Conservation (phyloP, 2,888 invertebrate species). For the Drosophila tripunctata region DNA sequence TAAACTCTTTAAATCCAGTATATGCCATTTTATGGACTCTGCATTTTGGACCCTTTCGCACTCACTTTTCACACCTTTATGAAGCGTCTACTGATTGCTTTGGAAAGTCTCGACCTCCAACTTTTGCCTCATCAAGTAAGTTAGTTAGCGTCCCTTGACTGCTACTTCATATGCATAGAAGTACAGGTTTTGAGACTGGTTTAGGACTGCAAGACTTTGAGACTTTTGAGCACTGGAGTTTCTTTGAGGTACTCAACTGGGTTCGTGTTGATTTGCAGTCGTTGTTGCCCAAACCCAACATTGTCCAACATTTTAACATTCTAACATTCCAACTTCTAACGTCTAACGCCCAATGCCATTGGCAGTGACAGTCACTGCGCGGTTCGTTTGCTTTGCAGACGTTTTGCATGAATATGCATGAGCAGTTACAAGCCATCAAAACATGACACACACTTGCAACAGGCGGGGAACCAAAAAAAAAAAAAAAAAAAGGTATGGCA, state of each 20-base stretch:
- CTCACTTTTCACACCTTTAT: background rate
- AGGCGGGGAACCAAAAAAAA: conserved; percentile 6
- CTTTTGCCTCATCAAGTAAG: conserved; percentile 49
- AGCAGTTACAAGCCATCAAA: conserved; percentile 77
- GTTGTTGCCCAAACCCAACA: conserved; percentile 17
- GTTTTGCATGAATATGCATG: conserved; percentile 73
- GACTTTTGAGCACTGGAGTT: conserved; percentile 11
- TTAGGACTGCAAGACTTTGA: conserved; percentile 21
- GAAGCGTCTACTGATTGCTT: background rate
- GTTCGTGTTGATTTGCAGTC: conserved; percentile 38
- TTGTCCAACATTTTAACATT: conserved; percentile 11
- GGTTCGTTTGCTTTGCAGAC: conserved; percentile 66
- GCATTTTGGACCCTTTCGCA: too few relatives aligned
- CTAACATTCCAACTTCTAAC: background rate
- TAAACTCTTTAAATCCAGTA: too few relatives aligned
- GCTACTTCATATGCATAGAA: conserved; percentile 8
- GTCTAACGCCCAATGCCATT: conserved; percentile 33
- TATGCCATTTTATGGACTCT: too few relatives aligned
- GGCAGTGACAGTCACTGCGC: conserved; percentile 38
- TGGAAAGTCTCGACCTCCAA: conserved; percentile 1
- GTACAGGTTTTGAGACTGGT: conserved; percentile 12
- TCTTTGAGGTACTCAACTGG: conserved; percentile 20
- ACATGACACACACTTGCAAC: conserved; percentile 55
- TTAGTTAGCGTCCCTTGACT: conserved; percentile 43
- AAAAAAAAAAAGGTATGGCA: background rate